phyloP scores from a whole-genome alignment of 2,113 vertebrate species.

The Vicugna pacos region DNA sequence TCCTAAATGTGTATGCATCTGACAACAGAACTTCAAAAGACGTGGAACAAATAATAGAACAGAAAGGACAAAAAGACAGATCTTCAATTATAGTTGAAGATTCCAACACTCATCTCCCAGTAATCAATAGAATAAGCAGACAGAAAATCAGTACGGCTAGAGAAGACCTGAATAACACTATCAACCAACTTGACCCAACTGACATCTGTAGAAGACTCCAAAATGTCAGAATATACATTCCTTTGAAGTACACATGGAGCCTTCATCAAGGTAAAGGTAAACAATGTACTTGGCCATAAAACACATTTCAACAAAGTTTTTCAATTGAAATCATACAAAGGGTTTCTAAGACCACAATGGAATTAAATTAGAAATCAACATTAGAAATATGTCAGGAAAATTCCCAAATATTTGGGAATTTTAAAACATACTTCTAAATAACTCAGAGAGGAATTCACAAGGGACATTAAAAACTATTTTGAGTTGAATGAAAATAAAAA shows the following conservation, averaged over 20 bases:
- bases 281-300: neutral
- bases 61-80: neutral
- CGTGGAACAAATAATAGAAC: neutral
- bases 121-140: neutral
- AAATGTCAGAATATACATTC: neutral
- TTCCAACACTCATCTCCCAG: neutral
- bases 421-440: neutral
- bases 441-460: neutral
- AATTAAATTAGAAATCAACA: conserved; percentile 6
- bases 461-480: neutral
- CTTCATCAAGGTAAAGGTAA: neutral
- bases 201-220: neutral
- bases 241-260: neutral
- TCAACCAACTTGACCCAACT: neutral
- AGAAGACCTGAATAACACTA: neutral
- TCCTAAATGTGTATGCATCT: neutral
- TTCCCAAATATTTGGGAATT: neutral
- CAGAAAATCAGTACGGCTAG: neutral
- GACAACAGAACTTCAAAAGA: neutral
- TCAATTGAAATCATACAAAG: neutral
- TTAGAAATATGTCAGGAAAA: neutral
- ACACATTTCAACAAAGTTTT: neutral
- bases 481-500: conserved; percentile 18
- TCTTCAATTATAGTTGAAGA: neutral
- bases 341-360: neutral